These are phyloP conservation scores for Pseudachorutes palmiensis DNA, from an alignment of 1,140 invertebrate species.

Conservation along the genomic window DNA sequence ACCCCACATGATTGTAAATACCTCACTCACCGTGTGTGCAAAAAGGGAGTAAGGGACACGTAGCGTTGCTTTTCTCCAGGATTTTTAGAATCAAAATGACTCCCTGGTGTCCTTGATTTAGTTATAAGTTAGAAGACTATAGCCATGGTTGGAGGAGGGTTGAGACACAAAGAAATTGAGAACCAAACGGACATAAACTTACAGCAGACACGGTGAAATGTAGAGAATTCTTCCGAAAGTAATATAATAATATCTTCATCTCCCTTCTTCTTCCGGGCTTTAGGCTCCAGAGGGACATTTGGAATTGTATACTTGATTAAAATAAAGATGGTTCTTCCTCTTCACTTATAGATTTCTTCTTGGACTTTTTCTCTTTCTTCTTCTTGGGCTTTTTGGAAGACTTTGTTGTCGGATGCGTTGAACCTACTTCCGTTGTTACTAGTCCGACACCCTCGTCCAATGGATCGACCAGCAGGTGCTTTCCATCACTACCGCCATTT, in stretches of 20 bases:
- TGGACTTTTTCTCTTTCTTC: background rate
- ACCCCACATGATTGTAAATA: background rate
- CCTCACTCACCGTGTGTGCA: background rate
- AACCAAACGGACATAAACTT: too few relatives aligned
- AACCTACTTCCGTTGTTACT: background rate
- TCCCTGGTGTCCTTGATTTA: background rate
- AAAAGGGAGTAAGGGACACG: too few relatives aligned
- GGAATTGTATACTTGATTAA: too few relatives aligned
- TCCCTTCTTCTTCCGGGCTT: too few relatives aligned
- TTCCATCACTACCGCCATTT: constrained; percentile 7
- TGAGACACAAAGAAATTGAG: too few relatives aligned
- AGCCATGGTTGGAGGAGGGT: background rate
- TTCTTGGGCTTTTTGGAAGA: background rate
- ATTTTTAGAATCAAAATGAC: background rate
- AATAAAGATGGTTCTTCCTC: background rate
- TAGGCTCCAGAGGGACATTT: too few relatives aligned
- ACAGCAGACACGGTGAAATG: too few relatives aligned
- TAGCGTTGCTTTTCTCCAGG: background rate
- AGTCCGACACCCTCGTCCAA: background rate
- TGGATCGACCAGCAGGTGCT: background rate
- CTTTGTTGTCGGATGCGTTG: background rate
- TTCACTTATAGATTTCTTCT: background rate
- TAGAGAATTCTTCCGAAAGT: too few relatives aligned
- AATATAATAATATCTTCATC: too few relatives aligned
- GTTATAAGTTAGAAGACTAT: background rate